Evolutionary conservation across 1,140 invertebrate genomes (phyloP).

Genomic region (Rhopalosiphum padi): DNA sequence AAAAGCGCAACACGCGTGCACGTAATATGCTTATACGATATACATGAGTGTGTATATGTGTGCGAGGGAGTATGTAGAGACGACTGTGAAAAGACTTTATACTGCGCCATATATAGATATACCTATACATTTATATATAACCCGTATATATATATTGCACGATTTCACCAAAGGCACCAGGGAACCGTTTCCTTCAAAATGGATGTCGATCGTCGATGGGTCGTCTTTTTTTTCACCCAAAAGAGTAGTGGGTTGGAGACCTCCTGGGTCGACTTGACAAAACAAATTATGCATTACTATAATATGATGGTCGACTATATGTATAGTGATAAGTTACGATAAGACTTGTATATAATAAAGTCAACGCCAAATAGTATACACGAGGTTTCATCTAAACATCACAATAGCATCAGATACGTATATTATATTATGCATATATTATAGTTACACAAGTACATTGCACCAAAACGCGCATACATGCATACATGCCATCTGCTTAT

Average conservation of each 20-base stretch:
- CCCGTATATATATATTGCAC: too few relatives aligned
- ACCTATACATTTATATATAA: too few relatives aligned
- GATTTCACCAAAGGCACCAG: not conserved
- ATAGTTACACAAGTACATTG: too few relatives aligned
- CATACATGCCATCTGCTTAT: too few relatives aligned
- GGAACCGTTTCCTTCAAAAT: not conserved
- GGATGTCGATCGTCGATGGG: not conserved
- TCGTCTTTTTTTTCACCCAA: not conserved
- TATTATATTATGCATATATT: not conserved
- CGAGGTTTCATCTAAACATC: not conserved
- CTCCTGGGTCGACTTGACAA: not conserved
- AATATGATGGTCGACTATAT: not conserved
- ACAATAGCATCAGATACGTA: not conserved
- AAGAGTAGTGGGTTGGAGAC: not conserved
- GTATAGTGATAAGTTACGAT: not conserved
- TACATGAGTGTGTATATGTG: not conserved
- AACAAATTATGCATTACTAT: not conserved
- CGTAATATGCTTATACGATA: slow-evolving; percentile 16
- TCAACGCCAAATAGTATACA: not conserved
- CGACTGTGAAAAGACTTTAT: not conserved
- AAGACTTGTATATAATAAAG: not conserved
- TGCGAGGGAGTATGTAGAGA: not conserved
- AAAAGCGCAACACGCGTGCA: slow-evolving; percentile 10
- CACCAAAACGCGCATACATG: too few relatives aligned
- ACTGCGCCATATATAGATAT: not conserved